These are phyloP conservation scores for Dryobota labecula DNA, from an alignment of 2,888 invertebrate genomes.

Conservation along the genomic window DNA sequence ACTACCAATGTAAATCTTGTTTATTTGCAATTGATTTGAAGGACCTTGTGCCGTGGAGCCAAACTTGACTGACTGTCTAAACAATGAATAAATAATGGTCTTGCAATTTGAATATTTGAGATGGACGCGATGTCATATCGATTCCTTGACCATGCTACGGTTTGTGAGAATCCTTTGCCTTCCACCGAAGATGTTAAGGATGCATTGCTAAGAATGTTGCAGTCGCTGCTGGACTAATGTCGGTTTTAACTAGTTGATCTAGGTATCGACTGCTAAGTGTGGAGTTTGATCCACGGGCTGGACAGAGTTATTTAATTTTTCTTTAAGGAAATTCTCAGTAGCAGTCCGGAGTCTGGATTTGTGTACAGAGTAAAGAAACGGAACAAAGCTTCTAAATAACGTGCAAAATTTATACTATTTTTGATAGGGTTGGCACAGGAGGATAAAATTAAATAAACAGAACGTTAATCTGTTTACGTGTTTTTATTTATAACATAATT, in stretches of 20 bases:
- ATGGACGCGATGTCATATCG: background rate
- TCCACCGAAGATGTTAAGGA: background rate
- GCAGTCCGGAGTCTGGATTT: too few species aligned
- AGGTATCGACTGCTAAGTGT: background rate
- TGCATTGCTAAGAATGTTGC: too few species aligned
- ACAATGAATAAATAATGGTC: conserved; percentile 6
- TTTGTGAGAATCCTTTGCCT: background rate
- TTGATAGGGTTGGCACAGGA: too few species aligned
- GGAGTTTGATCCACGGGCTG: background rate
- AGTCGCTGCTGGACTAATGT: too few species aligned
- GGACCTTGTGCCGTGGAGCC: background rate
- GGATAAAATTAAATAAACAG: too few species aligned
- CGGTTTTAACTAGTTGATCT: background rate
- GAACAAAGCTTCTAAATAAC: too few species aligned
- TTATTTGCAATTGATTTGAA: background rate
- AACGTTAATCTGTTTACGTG: too few species aligned
- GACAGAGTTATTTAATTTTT: too few species aligned
- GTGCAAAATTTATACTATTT: too few species aligned
- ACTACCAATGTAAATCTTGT: conserved; percentile 1
- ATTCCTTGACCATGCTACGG: background rate
- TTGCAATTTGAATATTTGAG: conserved; percentile 14
- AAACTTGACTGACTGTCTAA: background rate
- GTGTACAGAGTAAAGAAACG: too few species aligned
- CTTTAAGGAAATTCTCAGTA: too few species aligned
- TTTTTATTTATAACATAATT: too few species aligned